Conservation (phyloP, 92 coral and sea anemone species). For the Heliopora coerulea region DNA sequence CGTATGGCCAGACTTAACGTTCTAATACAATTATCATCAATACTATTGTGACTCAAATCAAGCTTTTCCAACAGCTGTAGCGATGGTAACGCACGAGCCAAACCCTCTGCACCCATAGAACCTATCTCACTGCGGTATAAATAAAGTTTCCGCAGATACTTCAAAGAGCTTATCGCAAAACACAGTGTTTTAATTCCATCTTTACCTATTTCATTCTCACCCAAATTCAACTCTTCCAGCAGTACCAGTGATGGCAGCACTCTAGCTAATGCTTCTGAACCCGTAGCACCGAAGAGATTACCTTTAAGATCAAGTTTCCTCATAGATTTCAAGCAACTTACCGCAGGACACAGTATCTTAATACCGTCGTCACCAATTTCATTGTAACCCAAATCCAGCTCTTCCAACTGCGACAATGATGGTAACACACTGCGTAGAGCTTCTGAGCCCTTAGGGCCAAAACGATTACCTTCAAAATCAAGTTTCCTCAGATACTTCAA, state of each 20-base stretch:
- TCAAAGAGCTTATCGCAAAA: neutral
- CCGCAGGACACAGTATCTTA: too few species aligned
- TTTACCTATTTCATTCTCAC: neutral
- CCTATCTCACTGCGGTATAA: neutral
- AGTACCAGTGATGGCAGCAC: too few species aligned
- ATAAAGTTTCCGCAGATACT: neutral
- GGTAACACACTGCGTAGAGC: too few species aligned
- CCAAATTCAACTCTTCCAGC: too few species aligned
- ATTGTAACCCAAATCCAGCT: neutral
- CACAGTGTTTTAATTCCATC: neutral
- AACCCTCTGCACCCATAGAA: neutral
- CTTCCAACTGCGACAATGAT: neutral
- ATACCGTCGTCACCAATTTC: neutral
- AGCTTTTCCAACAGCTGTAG: slow-evolving; percentile 4
- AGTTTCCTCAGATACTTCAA: too few species aligned
- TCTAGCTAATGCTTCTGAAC: neutral
- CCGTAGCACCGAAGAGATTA: neutral
- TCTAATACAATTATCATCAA: neutral
- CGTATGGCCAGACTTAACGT: neutral
- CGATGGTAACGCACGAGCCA: slow-evolving; percentile 16
- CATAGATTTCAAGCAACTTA: neutral
- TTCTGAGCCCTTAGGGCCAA: too few species aligned
- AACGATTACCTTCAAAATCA: too few species aligned
- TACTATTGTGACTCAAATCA: neutral
- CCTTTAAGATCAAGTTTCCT: neutral